Conservation (phyloP, 2,888 invertebrate genomes). For the Petrolisthes manimaculis region DNA sequence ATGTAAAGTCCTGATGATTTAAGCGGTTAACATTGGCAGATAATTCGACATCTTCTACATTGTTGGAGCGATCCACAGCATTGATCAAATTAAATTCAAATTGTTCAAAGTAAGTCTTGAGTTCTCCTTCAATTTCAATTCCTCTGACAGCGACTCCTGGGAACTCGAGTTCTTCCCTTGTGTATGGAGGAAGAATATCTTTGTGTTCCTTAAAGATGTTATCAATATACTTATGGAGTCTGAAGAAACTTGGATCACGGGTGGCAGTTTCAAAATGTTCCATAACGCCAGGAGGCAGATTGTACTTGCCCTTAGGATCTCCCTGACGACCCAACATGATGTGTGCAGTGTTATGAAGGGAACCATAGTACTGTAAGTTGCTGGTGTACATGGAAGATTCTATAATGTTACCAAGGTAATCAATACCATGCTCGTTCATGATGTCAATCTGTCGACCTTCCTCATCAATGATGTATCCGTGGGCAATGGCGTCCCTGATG, state of each 20-base stretch:
- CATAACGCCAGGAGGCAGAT: constrained; percentile 68
- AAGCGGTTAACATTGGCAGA: constrained; percentile 66
- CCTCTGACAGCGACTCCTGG: constrained; percentile 67
- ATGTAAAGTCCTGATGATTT: constrained; percentile 67
- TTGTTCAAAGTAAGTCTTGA: constrained; percentile 67
- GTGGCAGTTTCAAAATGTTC: constrained; percentile 76
- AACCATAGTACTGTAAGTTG: constrained; percentile 66
- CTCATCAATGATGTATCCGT: constrained; percentile 71
- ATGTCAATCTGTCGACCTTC: constrained; percentile 61
- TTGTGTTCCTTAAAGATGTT: constrained; percentile 78
- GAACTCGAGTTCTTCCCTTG: constrained; percentile 69
- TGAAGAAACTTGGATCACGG: constrained; percentile 82
- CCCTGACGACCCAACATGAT: constrained; percentile 64
- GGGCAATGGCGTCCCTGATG: constrained; percentile 75
- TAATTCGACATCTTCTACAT: constrained; percentile 57
- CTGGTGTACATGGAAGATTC: constrained; percentile 66
- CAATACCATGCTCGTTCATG: constrained; percentile 65
- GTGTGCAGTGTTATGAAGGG: constrained; percentile 46
- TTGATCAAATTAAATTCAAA: constrained; percentile 69
- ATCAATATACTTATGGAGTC: constrained; percentile 77
- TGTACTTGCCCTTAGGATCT: constrained; percentile 70
- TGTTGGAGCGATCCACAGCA: constrained; percentile 66
- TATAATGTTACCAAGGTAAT: constrained; percentile 66
- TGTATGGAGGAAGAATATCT: constrained; percentile 76
- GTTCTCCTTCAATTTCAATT: constrained; percentile 74